phyloP scores from a whole-genome alignment of 2,113 vertebrate species.

The Oceanites oceanicus region DNA sequence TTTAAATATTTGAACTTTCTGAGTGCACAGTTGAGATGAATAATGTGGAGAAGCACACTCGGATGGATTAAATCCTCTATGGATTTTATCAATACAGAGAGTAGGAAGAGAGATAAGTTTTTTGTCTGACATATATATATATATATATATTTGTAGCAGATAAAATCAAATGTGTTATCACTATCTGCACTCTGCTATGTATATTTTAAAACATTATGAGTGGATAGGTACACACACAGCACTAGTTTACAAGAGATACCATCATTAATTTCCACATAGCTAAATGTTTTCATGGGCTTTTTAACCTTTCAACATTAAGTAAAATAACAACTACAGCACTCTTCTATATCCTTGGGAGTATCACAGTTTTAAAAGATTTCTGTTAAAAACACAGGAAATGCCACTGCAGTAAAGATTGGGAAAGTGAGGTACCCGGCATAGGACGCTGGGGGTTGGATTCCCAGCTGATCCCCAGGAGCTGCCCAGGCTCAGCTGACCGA shows the following conservation, averaged over 20 bases:
- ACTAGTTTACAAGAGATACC: conserved; percentile 60
- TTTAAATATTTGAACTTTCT: conserved; percentile 67
- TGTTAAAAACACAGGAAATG: conserved; percentile 9
- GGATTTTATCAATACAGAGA: conserved; percentile 54
- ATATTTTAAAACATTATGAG: conserved; percentile 69
- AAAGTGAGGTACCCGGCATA: neutral
- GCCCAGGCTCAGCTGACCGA: neutral
- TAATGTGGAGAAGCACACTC: conserved; percentile 33
- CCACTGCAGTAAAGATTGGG: neutral
- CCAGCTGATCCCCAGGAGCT: neutral
- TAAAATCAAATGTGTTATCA: conserved; percentile 70
- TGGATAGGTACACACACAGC: conserved; percentile 46
- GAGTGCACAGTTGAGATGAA: conserved; percentile 36
- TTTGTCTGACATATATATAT: conserved; percentile 49
- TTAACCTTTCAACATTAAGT: conserved; percentile 63
- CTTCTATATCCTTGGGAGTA: conserved; percentile 19
- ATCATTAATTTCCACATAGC: conserved; percentile 70
- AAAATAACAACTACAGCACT: conserved; percentile 52
- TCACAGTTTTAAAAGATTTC: neutral
- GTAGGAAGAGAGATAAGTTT: conserved; percentile 30
- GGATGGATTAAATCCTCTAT: conserved; percentile 38
- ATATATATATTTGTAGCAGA: conserved; percentile 24
- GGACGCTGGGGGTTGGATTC: neutral
- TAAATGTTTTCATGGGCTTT: conserved; percentile 61
- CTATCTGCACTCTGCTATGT: conserved; percentile 64